Base-by-base conservation (phyloP, 2,113 vertebrate genomes). In the Sterna hirundo region DNA sequence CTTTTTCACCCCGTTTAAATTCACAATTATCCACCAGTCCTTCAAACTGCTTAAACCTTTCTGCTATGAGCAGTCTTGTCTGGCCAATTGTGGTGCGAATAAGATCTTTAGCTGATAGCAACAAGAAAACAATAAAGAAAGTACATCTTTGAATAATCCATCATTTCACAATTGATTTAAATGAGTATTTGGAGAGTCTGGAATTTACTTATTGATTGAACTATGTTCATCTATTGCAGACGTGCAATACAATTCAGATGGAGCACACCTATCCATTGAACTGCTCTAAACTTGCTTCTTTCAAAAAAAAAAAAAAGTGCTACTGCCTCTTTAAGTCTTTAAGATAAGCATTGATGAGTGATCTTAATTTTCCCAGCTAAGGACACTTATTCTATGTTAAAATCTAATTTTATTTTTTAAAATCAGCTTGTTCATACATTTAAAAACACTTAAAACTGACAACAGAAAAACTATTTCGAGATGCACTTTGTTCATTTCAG, bases 21-120 rank as follows among this genome's bases (percentile, higher is more conserved):
- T 99, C 99, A 57, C 99, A 99, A 21, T 99, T 98, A n/a, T 99
- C 98, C 70, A 99, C 98, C 64, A 99, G 98, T 2, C 99, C 98
- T 34, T 98, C 96, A 93, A 99, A 99, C 96, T 99, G 99, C 8
- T 98, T 98, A 93, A 99, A 99, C 21, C 99, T 98, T 85, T 99
- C 98, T 75, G 98, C 98, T 93, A 99, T 98, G 66, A 99, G 97
- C 83, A 99, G 98, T 74, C 98, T 97, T 6, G 99, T 99, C 87
- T 99, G 99, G 57, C 99, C 99, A 44, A 99, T 58, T 4, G 98
- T 97, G 14, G 98, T 99, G 12, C 99, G 98, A 97, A 99, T 98
- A 10, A 98, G 97, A 83, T 99, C 99, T 92, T 99, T 98, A 95
- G 98, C 99, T 99, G 90, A 62, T 2, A 23, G 72, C 91, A 86